Base-by-base conservation (phyloP, 1,140 invertebrate genomes). In the Drosophila orena region DNA sequence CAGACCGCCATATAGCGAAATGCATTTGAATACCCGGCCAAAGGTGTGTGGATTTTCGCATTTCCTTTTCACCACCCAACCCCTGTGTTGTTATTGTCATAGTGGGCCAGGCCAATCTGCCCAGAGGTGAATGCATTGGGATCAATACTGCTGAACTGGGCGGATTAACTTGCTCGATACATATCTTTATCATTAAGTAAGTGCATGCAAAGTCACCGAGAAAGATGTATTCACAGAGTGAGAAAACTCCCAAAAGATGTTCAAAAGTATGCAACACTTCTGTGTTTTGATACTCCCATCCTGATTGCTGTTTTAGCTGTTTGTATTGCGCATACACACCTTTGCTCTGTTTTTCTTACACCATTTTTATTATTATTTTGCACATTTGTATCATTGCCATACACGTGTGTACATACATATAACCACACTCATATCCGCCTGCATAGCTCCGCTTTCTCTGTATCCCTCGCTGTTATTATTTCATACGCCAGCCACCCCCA, bases 11-110 rank as follows among this genome's bases (percentile, higher is more conserved):
- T 44, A 62, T 34, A 34, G 37, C 49, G 35, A 50, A 44, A 74
- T 72, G 47, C 38, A 54, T 59, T 70, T 69, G 56, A 68, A 66
- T 66, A 34, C 24, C 59, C 4, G 14, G 43, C 58, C 20, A 47
- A 40, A 65, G 68, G 61, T 68, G 54, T 38, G 54, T 17, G 54
- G 59, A 54, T 34, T 66, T 52, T 50, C 61, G 65, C 37, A 70
- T 70, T 73, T 43, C 61, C 54, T 37, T 34, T 70, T 60, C 54
- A 37, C 20, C 15, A n/a, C 40, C 20, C 8, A 2, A n/a, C 35
- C 22, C 15, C 38, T 15, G 35, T 50, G 54, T 69, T 60, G 47
- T 59, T 68, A 53, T 59, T 68, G 53, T 50, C 49, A 46, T 46
- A 14, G 43, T 14, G 20, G 4, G 10, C 43, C 20, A 47, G 4